These are phyloP conservation scores for Callyntrura guangdongensis DNA, from an alignment of 2,888 invertebrate species.

Conservation along the genomic window DNA sequence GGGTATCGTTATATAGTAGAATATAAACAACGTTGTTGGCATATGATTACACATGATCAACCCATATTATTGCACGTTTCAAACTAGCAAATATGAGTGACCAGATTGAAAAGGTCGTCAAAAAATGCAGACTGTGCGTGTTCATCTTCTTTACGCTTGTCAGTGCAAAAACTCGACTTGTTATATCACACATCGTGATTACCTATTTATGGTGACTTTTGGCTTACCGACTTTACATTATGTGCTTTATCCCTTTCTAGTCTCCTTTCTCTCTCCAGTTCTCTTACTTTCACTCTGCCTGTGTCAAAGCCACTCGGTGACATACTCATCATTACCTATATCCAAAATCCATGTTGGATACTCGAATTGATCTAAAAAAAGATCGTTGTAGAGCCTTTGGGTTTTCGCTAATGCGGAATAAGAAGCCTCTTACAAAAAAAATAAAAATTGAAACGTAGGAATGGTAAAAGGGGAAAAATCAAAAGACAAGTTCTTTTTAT, in stretches of 20 bases:
- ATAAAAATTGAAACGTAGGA: slow-evolving; percentile 41
- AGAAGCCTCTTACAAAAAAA: slow-evolving; percentile 28
- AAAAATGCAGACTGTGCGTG: slow-evolving; percentile 50
- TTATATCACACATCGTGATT: slow-evolving; percentile 12
- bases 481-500: slow-evolving; percentile 2
- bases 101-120: slow-evolving; percentile 62
- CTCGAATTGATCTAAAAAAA: slow-evolving; percentile 5
- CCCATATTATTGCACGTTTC: not conserved
- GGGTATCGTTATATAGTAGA: not conserved
- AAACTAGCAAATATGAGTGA: slow-evolving; percentile 33
- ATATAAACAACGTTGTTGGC: not conserved
- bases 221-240: slow-evolving; percentile 28
- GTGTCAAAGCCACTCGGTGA: slow-evolving; percentile 38
- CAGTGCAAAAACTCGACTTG: slow-evolving; percentile 1
- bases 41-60: slow-evolving; percentile 5
- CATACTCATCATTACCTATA: slow-evolving; percentile 23
- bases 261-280: not conserved
- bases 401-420: slow-evolving; percentile 4
- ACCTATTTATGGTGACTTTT: slow-evolving; percentile 51
- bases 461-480: not conserved
- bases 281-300: not conserved
- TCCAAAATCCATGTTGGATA: slow-evolving; percentile 1
- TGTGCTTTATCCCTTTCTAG: not conserved
- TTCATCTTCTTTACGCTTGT: not conserved
- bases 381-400: not conserved